Base-by-base conservation (phyloP, 92 coral and sea anemone species). In the Phenganax stokvisi region DNA sequence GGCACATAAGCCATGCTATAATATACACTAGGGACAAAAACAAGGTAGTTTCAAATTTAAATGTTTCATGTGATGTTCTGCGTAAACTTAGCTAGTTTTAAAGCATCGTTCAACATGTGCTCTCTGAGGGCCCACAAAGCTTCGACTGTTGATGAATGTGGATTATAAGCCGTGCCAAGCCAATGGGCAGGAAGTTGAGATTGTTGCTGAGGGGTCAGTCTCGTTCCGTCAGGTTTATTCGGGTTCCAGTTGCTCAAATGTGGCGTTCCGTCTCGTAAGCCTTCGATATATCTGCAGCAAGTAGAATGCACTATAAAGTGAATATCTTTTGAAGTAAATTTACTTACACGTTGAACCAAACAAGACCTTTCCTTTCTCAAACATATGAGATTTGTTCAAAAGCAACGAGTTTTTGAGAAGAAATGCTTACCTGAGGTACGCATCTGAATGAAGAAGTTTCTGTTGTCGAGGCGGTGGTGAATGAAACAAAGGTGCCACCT, bases 231-330 rank as follows among this genome's bases (percentile, higher is more conserved):
- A 31, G 99, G 99, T 87, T 96, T 92, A 30, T 86, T 89, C 13
- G 97, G 90, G 76, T 85, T 92, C 99, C 99, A 96, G 87, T 96
- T 92, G 74, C 97, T 96, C 92, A 96, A 89, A 86, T 92, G 99
- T 13, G 94, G 90, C 44, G 90, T 92, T 12, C 99, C 99, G 58
- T 96, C 99, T 52, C 99, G 99, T 74, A 96, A 90, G 13, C 99
- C 99, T 82, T 96, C 99, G 61, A 96, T 96, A 87, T 96, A 96
- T 82, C 97, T 91, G 55, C 76, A 65, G 75, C 44, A 51, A 8
- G 54, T 57, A 27, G 12, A 54, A 58, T 57, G n/a, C 63, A 10
- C 52, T 51, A 58, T 60, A 74, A 13, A 15, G 27, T 44, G 57
- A 6, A 9, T 31, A 55, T 37, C 47, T 37, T 37, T 37, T 37